Evolutionary conservation across 2,888 invertebrate species (phyloP).

Genomic region (Conistra vaccinii): DNA sequence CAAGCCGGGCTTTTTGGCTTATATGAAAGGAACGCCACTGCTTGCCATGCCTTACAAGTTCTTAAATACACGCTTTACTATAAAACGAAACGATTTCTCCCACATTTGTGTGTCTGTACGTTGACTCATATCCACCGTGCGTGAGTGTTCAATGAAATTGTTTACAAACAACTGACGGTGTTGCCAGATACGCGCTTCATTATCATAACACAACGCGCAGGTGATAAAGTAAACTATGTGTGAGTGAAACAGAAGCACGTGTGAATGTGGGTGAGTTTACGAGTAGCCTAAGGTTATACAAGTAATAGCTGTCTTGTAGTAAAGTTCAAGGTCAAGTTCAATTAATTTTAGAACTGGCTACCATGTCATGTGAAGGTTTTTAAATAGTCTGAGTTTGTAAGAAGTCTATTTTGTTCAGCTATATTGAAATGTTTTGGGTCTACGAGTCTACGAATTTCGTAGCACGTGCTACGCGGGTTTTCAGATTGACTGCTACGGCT

Average conservation of each 20-base stretch:
- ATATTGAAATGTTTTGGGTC: neutral
- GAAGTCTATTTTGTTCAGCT: neutral
- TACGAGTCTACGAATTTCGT: slow-evolving; percentile 34
- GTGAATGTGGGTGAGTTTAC: slow-evolving; percentile 14
- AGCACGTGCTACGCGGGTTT: slow-evolving; percentile 35
- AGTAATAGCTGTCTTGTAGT: slow-evolving; percentile 16
- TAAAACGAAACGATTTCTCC: neutral
- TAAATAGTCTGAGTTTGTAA: neutral
- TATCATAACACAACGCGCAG: slow-evolving; percentile 66
- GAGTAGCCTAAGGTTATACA: slow-evolving; percentile 23
- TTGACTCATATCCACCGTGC: slow-evolving; percentile 36
- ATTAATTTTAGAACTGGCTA: slow-evolving; percentile 21
- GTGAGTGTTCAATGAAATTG: slow-evolving; percentile 67
- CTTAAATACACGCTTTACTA: neutral
- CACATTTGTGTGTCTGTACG: neutral
- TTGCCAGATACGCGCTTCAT: slow-evolving; percentile 62
- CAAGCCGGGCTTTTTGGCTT: no score
- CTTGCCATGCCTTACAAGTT: neutral
- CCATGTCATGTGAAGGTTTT: slow-evolving; percentile 3
- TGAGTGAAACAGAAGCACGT: slow-evolving; percentile 5
- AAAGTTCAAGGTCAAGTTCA: slow-evolving; percentile 32
- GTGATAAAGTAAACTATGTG: slow-evolving; percentile 44
- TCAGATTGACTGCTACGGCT: slow-evolving; percentile 20
- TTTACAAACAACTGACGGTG: slow-evolving; percentile 65
- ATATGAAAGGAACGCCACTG: no score